These are phyloP conservation scores for Mythimna pallens DNA, from an alignment of 2,888 invertebrate species.

Conservation along the genomic window DNA sequence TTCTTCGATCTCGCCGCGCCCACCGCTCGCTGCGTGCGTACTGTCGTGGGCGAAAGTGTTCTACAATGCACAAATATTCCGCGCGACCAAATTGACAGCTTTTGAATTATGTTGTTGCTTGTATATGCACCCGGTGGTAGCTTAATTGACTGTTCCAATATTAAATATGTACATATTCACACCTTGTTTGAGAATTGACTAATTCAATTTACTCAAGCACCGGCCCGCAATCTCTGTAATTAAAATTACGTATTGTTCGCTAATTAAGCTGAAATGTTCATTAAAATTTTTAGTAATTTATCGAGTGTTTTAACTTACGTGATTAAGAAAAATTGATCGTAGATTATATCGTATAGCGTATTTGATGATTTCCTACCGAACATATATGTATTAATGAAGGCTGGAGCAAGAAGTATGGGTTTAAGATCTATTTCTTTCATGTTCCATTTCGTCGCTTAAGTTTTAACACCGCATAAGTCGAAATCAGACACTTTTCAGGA, in stretches of 20 bases:
- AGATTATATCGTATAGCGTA: not conserved
- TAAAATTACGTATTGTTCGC: slow-evolving; percentile 32
- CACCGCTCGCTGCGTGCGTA: slow-evolving; percentile 59
- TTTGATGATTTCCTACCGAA: too few relatives aligned
- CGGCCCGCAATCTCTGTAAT: slow-evolving; percentile 18
- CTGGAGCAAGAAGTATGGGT: too few relatives aligned
- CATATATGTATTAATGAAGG: too few relatives aligned
- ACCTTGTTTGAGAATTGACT: slow-evolving; percentile 36
- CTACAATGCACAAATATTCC: slow-evolving; percentile 53
- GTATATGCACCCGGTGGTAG: slow-evolving; percentile 48
- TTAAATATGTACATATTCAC: slow-evolving; percentile 56
- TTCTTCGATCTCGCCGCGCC: slow-evolving; percentile 68
- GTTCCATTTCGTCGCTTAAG: too few relatives aligned
- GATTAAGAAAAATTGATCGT: slow-evolving; percentile 1
- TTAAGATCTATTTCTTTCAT: too few relatives aligned
- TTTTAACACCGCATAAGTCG: too few relatives aligned
- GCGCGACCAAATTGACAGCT: slow-evolving; percentile 58
- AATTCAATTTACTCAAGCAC: slow-evolving; percentile 26
- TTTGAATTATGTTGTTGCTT: slow-evolving; percentile 60
- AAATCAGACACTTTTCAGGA: too few relatives aligned
- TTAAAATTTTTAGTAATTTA: slow-evolving; percentile 33
- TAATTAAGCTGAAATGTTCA: slow-evolving; percentile 31
- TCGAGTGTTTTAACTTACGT: slow-evolving; percentile 36
- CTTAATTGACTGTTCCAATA: slow-evolving; percentile 57
- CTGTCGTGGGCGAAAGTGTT: slow-evolving; percentile 60